These are phyloP conservation scores for Panurus biarmicus DNA, from an alignment of 2,113 vertebrate species.

Conservation along the genomic window DNA sequence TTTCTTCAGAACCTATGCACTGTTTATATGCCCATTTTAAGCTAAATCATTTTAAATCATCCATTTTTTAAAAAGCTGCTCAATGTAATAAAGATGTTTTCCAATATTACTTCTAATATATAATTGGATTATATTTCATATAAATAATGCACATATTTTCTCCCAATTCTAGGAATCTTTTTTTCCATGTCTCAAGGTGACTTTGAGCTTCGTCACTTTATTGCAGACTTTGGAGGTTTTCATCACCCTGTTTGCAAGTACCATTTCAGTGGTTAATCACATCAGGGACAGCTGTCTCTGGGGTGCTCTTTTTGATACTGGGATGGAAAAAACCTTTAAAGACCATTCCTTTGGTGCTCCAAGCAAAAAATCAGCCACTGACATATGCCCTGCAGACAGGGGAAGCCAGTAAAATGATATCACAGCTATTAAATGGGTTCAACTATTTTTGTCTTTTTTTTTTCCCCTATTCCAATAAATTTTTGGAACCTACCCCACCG, in stretches of 20 bases:
- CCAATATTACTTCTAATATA: background rate
- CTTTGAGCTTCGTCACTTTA: constrained; percentile 49
- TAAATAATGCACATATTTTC: background rate
- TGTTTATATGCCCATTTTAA: background rate
- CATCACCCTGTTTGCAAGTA: constrained; percentile 54
- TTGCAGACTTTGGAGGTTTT: background rate
- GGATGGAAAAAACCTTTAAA: background rate
- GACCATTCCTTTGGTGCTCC: background rate
- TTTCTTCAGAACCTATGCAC: background rate
- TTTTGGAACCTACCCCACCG: background rate
- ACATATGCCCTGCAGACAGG: background rate
- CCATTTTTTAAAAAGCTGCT: background rate
- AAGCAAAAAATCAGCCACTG: background rate
- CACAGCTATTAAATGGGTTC: background rate
- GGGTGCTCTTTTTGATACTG: background rate
- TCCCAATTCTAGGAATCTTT: constrained; percentile 5
- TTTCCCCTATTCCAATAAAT: background rate
- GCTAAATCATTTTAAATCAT: background rate
- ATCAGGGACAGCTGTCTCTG: constrained; percentile 18
- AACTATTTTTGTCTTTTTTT: constrained; percentile 18
- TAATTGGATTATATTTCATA: background rate
- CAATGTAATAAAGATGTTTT: background rate
- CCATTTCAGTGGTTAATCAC: constrained; percentile 35
- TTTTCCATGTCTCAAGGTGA: constrained; percentile 13
- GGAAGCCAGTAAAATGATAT: background rate